A percentile compares a stretch with the other conserved stretches of the same genome.
These are phyloP conservation scores for Sebastes dallii DNA, from an alignment of 2,797 vertebrate genomes.

Conservation along the genomic window DNA sequence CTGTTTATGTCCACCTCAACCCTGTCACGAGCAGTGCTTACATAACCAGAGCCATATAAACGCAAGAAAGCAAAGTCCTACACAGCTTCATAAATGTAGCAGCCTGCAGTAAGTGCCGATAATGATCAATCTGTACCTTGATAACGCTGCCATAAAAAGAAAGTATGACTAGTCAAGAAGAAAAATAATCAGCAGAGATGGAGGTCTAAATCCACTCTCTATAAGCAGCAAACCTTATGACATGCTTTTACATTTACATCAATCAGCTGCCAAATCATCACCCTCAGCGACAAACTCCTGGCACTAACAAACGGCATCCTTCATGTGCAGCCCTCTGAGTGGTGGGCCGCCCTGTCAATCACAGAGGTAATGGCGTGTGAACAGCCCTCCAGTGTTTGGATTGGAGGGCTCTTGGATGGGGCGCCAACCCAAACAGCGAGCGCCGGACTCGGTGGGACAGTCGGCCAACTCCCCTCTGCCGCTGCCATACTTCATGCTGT, in stretches of 20 bases:
- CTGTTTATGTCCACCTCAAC: constrained; percentile 52
- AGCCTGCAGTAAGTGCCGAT: constrained; percentile 11
- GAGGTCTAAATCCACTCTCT: constrained; percentile 18
- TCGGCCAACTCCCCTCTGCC: constrained; percentile 78
- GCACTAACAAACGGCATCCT: constrained; percentile 36
- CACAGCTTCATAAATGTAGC: constrained; percentile 28
- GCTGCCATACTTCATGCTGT: constrained; percentile 82
- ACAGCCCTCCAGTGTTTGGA: constrained; percentile 82
- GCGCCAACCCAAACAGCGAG: constrained; percentile 85
- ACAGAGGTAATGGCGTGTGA: constrained; percentile 83
- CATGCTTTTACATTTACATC: constrained; percentile 56
- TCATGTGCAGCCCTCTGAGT: constrained; percentile 77
- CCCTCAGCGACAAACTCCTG: constrained; percentile 59
- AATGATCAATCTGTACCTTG: constrained; percentile 31
- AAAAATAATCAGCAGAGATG: constrained; percentile 36
- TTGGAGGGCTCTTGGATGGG: constrained; percentile 65
- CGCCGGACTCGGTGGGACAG: constrained; percentile 69
- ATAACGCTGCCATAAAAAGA: constrained; percentile 40
- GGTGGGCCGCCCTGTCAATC: constrained; percentile 87
- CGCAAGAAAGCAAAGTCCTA: constrained; percentile 39
- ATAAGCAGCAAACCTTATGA: constrained; percentile 25
- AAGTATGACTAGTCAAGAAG: constrained; percentile 35
- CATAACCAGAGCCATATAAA: constrained; percentile 53
- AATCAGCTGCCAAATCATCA: constrained; percentile 62
- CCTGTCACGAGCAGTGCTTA: constrained; percentile 52